Conservation (phyloP, 1,140 invertebrate species). For the honey bee (Apis mellifera) region DNA sequence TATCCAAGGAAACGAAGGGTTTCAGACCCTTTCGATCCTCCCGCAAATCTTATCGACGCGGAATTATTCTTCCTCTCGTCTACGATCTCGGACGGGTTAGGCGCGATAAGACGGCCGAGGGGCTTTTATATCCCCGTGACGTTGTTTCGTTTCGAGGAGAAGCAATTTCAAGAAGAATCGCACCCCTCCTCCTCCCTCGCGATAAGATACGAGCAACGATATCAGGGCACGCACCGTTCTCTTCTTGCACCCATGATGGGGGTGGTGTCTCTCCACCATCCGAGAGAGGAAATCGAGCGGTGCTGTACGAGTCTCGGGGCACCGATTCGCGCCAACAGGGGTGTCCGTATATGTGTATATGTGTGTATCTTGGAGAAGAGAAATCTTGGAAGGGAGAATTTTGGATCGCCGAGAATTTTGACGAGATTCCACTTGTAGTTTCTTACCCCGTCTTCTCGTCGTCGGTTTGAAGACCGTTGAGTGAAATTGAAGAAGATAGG, state of each 20-base stretch:
- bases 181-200: background rate
- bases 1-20: no score
- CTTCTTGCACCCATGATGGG: slow-evolving; percentile 15
- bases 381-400: no score
- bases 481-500: background rate
- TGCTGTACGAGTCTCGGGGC: slow-evolving; percentile 31
- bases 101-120: slow-evolving; percentile 30
- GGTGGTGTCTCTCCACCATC: background rate
- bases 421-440: background rate
- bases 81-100: slow-evolving; percentile 18
- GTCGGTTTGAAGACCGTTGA: background rate
- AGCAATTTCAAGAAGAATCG: slow-evolving; percentile 22
- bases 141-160: slow-evolving; percentile 31
- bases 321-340: background rate
- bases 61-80: slow-evolving; percentile 47
- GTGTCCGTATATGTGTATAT: background rate
- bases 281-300: background rate
- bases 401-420: background rate
- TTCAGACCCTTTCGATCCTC: background rate
- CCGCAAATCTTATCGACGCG: slow-evolving; percentile 37
- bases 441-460: no score
- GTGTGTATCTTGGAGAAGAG: no score
- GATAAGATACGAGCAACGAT: slow-evolving; percentile 36
- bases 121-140: slow-evolving; percentile 30
- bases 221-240: background rate